Evolutionary conservation across 1,140 invertebrate species (phyloP).

Genomic region (Proctacanthus coquilletti): DNA sequence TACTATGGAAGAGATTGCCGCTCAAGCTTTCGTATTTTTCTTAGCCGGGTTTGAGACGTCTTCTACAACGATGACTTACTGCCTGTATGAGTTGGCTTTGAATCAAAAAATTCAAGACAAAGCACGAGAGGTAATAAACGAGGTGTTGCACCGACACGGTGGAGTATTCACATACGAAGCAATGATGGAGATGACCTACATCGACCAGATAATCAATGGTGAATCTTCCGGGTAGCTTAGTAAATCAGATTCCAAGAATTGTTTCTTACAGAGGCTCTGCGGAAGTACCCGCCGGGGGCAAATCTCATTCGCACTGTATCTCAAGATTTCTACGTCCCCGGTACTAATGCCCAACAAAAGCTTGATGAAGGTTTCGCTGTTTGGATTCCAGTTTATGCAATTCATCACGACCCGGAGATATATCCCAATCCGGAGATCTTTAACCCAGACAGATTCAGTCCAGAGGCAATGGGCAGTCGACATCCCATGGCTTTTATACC

Average conservation of each 20-base stretch:
- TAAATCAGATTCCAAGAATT: not conserved
- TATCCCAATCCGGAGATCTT: slow-evolving; percentile 49
- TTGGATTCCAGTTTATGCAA: slow-evolving; percentile 36
- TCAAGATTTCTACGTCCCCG: slow-evolving; percentile 34
- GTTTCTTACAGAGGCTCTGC: slow-evolving; percentile 33
- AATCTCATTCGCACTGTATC: slow-evolving; percentile 34
- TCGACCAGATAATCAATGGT: slow-evolving; percentile 41
- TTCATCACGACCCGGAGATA: slow-evolving; percentile 45
- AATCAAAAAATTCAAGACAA: slow-evolving; percentile 43
- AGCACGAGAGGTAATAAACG: slow-evolving; percentile 37
- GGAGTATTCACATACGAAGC: slow-evolving; percentile 27
- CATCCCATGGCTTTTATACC: slow-evolving; percentile 39
- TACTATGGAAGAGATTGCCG: slow-evolving; percentile 16
- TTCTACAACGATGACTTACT: slow-evolving; percentile 37
- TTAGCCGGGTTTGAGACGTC: slow-evolving; percentile 35
- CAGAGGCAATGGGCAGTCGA: slow-evolving; percentile 30
- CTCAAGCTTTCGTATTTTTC: slow-evolving; percentile 25
- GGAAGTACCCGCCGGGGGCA: slow-evolving; percentile 38
- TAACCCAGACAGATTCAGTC: slow-evolving; percentile 48
- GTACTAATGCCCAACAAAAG: slow-evolving; percentile 29
- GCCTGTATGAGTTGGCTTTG: slow-evolving; percentile 39
- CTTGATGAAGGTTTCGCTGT: slow-evolving; percentile 34
- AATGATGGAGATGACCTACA: slow-evolving; percentile 33
- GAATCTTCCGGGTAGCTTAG: not conserved
- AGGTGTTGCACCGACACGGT: slow-evolving; percentile 20